Percentiles rank a stretch among this genome's conserved stretches.
phyloP scores from a whole-genome alignment of 2,797 vertebrate genomes.

The Sebastes trivittatus region DNA sequence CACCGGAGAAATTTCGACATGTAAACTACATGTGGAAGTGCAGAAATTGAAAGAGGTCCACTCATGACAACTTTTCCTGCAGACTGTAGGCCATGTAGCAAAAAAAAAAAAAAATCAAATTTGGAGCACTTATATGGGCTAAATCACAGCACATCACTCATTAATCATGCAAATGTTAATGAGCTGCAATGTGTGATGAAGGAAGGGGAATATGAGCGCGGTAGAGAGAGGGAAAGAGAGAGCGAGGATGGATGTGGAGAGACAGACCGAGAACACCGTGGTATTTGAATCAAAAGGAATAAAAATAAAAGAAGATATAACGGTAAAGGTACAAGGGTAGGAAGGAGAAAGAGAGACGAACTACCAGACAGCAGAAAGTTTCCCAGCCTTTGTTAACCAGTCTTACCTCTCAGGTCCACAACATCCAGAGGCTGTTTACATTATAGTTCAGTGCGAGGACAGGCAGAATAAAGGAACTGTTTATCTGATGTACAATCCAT shows the following conservation, averaged over 20 bases:
- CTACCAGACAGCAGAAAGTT: background rate
- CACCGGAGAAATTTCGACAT: no score
- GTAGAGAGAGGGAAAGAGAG: background rate
- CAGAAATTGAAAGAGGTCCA: constrained; percentile 7
- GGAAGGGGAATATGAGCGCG: background rate
- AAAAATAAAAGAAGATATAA: background rate
- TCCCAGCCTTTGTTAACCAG: constrained; percentile 6
- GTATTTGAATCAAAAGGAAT: background rate
- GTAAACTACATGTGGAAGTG: background rate
- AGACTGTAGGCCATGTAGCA: background rate
- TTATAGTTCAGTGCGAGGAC: background rate
- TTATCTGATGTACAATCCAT: constrained; percentile 12
- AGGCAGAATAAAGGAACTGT: background rate
- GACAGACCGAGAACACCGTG: background rate
- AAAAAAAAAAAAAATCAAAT: background rate
- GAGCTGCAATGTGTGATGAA: background rate
- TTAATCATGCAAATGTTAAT: constrained; percentile 29
- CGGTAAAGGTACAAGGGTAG: background rate
- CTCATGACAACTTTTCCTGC: background rate
- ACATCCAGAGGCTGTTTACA: constrained; percentile 31
- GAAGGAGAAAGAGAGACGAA: background rate
- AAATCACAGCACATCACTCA: constrained; percentile 27
- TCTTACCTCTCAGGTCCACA: background rate
- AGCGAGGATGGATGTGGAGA: background rate
- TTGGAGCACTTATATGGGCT: constrained; percentile 41